A percentile compares a stretch with the other conserved stretches of the same genome.
phyloP scores from a whole-genome alignment of 1,140 invertebrate species.

The Macrocentrus cingulum region DNA sequence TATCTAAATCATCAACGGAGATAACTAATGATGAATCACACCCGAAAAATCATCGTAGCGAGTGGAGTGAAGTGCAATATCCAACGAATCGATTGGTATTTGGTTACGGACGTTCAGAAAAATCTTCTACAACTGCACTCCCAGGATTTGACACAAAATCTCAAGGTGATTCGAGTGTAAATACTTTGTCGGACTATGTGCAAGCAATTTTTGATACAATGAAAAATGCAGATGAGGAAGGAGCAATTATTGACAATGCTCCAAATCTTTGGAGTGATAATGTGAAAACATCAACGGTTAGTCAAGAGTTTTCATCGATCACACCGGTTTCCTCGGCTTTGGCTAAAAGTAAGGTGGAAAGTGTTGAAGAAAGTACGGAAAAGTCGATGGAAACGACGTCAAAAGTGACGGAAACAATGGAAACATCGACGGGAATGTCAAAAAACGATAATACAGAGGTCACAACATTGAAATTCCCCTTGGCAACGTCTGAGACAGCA shows the following conservation, averaged over 20 bases:
- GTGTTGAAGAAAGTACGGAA: background rate
- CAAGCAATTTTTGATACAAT: slow-evolving; percentile 55
- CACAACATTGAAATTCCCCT: background rate
- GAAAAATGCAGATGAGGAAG: slow-evolving; percentile 44
- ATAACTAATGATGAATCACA: slow-evolving; percentile 30
- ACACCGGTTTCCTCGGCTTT: no score
- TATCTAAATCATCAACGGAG: background rate
- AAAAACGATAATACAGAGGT: background rate
- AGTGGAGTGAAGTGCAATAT: slow-evolving; percentile 52
- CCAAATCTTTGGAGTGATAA: slow-evolving; percentile 17
- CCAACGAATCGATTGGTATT: slow-evolving; percentile 30
- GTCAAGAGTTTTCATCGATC: no score
- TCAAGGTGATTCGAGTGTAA: slow-evolving; percentile 31
- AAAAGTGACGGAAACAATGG: background rate
- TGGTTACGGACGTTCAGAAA: slow-evolving; percentile 34
- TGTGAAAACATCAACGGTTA: slow-evolving; percentile 6
- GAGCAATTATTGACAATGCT: slow-evolving; percentile 12
- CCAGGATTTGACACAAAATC: slow-evolving; percentile 28
- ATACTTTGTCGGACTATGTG: slow-evolving; percentile 50
- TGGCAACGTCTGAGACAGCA: slow-evolving; percentile 19
- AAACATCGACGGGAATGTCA: background rate
- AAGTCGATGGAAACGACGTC: background rate
- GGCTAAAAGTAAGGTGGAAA: background rate
- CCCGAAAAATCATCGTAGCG: slow-evolving; percentile 50
- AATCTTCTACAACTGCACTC: slow-evolving; percentile 28